Evolutionary conservation across 1,140 invertebrate genomes (phyloP), one percentile per base, ranked within the genome.

Genomic region (Littorina saxatilis): DNA sequence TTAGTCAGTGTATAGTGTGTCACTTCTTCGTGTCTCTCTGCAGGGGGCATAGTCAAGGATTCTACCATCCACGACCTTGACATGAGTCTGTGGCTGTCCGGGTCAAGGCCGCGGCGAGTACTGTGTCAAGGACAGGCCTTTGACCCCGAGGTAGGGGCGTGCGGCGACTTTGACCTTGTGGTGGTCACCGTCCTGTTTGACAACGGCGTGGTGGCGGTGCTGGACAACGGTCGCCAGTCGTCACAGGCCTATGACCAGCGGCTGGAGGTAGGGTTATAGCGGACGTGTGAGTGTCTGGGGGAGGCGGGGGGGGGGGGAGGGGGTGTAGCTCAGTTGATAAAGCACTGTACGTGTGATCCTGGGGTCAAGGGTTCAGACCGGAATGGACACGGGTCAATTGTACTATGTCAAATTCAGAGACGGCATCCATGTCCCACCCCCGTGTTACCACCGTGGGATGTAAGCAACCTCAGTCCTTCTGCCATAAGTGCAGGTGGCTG

Each of bases 51-150:
- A 50, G 95, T 95, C 85, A 94, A 95, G 81, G 95, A 96, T 87
- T 95, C 95, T 82, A 93, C 94, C 73, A 95, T 96, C 9, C 95
- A 96, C 83, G 95, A 96, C 89, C 94, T 96, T 81, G 95, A 96
- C 79, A 91, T 94, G 85, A 88, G 93, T 4, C 93, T 93, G 78
- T 95, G 94, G 94, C 85, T 95, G n/a, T 87, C 94, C 32, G 94
- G 94, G 9, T 94, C 95, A 88, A 93, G 93, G 72, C 95, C 95
- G 1, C 85, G 82, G 11, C 86, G 89, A 82, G 94, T 95, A 0
- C 93, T 93, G 84, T 93, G 93, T 3, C 85, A 91, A 5, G 93
- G 94, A 0, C 93, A 94, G 81, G 86, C 89, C 13, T 87, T 90
- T 75, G 93, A 94, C 66, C 93, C 94, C 3, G 95, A 95, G 80